Conservation (phyloP, 92 coral and sea anemone genomes). For the Montipora capitata region DNA sequence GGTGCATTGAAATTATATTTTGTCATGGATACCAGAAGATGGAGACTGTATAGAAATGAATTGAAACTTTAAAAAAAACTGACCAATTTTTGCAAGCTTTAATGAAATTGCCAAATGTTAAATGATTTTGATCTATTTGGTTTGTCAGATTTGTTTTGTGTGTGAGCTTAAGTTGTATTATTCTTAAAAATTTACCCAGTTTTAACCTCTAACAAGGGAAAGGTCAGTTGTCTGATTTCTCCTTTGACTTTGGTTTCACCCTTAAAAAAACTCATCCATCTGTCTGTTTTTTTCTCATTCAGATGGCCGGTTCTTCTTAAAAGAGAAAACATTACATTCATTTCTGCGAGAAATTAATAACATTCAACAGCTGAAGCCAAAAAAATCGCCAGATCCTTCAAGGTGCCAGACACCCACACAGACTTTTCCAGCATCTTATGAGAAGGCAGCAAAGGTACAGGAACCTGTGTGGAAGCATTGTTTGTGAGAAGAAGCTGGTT, state of each 20-base stretch:
- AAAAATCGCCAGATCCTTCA: slow-evolving; percentile 2
- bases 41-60: too few species aligned
- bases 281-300: neutral
- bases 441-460: slow-evolving; percentile 30
- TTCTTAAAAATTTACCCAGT: too few species aligned
- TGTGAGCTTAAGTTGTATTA: too few species aligned
- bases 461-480: neutral
- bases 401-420: neutral
- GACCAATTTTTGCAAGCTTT: too few species aligned
- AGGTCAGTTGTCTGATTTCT: neutral
- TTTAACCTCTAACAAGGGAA: too few species aligned
- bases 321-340: slow-evolving; percentile 20
- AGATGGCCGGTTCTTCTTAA: slow-evolving; percentile 15
- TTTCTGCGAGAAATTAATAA: neutral
- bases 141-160: too few species aligned
- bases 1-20: too few species aligned
- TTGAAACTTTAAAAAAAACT: too few species aligned
- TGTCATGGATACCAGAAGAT: too few species aligned
- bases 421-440: slow-evolving; percentile 5
- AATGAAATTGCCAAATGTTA: too few species aligned
- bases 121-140: too few species aligned
- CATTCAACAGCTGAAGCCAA: neutral
- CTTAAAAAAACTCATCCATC: neutral
- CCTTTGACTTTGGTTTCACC: neutral
- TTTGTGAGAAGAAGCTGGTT: too few species aligned